Percentiles rank a stretch among this genome's conserved stretches.
phyloP scores from a whole-genome alignment of 2,888 invertebrate species.

The Drymonia ruficornis region DNA sequence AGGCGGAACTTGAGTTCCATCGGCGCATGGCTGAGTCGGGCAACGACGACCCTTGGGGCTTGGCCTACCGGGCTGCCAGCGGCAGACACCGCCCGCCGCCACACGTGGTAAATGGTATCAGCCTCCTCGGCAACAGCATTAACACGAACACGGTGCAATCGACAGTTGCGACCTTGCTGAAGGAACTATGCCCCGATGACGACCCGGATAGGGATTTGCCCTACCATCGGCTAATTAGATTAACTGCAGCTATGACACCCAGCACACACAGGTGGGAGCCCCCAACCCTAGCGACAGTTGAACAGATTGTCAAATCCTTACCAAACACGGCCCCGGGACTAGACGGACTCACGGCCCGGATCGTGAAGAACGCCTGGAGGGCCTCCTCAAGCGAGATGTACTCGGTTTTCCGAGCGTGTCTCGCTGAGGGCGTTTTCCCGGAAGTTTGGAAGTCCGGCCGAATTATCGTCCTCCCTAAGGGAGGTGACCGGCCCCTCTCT shows the following conservation, averaged over 20 bases:
- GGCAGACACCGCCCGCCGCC: neutral
- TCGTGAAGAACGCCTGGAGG: neutral
- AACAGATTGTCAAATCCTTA: neutral
- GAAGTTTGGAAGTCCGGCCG: neutral
- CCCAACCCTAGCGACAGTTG: neutral
- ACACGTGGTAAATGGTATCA: neutral
- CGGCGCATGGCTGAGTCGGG: neutral
- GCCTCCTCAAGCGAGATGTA: neutral
- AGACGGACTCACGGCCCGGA: neutral
- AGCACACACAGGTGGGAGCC: neutral
- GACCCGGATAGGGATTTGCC: neutral
- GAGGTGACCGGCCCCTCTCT: neutral
- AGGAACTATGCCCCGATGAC: neutral
- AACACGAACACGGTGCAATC: no score
- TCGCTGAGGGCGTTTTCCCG: neutral
- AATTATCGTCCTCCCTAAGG: neutral
- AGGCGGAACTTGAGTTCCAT: neutral
- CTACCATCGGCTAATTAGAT: neutral
- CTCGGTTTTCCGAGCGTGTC: neutral
- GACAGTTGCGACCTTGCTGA: no score
- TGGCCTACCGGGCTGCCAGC: neutral
- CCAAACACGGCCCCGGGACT: no score
- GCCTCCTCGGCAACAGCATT: no score
- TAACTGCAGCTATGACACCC: neutral
- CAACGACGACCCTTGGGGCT: neutral